phyloP scores from a whole-genome alignment of 2,888 invertebrate genomes.

The Drosophila subquinaria region DNA sequence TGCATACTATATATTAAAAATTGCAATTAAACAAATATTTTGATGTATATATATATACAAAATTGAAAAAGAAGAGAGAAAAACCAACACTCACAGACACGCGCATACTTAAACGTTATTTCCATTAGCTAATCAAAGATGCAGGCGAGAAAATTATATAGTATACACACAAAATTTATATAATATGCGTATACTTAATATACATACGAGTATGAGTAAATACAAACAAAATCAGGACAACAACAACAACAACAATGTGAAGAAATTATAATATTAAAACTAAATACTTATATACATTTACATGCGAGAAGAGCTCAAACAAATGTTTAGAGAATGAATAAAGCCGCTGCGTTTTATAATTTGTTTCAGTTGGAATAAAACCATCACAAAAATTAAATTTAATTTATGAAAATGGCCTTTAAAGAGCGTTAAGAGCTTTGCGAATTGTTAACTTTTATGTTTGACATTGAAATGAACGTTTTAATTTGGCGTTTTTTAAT shows the following conservation, averaged over 20 bases:
- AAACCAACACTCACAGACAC: slow-evolving; percentile 22
- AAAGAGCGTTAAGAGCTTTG: slow-evolving; percentile 30
- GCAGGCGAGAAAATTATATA: slow-evolving; percentile 31
- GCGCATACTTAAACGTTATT: slow-evolving; percentile 58
- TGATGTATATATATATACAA: slow-evolving; percentile 65
- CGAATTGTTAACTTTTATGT: slow-evolving; percentile 22
- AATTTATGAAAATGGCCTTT: slow-evolving; percentile 28
- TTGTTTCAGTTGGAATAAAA: slow-evolving; percentile 7
- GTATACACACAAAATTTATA: slow-evolving; percentile 61
- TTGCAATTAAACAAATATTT: slow-evolving; percentile 60
- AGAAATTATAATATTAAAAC: slow-evolving; percentile 15
- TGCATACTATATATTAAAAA: background rate
- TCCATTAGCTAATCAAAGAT: slow-evolving; percentile 62
- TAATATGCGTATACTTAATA: slow-evolving; percentile 18
- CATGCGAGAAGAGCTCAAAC: slow-evolving; percentile 44
- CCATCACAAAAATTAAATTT: slow-evolving; percentile 20
- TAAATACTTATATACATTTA: slow-evolving; percentile 20
- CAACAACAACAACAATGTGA: slow-evolving; percentile 6
- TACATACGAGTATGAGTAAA: slow-evolving; percentile 9
- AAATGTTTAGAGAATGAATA: slow-evolving; percentile 20
- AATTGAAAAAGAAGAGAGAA: background rate
- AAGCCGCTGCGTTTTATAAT: slow-evolving; percentile 19
- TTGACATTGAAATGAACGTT: slow-evolving; percentile 5
- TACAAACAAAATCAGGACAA: slow-evolving; percentile 21
- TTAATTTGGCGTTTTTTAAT: slow-evolving; percentile 36